These are phyloP conservation scores for Athetis lepigone DNA, from an alignment of 2,888 invertebrate genomes.

Conservation along the genomic window DNA sequence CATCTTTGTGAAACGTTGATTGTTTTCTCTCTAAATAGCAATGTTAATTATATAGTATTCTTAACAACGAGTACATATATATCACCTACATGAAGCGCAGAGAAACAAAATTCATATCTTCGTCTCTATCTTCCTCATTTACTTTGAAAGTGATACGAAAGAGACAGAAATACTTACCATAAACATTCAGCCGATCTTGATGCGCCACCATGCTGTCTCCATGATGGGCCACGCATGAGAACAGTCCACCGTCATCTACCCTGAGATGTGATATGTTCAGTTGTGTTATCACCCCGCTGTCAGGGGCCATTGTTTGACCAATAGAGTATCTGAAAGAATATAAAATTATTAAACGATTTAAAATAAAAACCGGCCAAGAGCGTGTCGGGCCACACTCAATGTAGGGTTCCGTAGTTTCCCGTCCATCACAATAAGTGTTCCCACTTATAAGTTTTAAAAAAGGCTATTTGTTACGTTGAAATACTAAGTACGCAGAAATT, in stretches of 20 bases:
- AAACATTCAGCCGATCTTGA: constrained; percentile 87
- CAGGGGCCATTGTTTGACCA: constrained; percentile 81
- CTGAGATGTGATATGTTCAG: constrained; percentile 90
- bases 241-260: constrained; percentile 92
- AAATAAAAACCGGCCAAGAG: no score
- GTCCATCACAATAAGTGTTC: no score
- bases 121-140: background rate
- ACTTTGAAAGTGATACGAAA: background rate
- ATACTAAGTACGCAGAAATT: no score
- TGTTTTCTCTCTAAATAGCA: no score
- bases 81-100: background rate
- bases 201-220: constrained; percentile 78
- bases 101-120: background rate
- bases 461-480: no score
- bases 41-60: no score
- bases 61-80: no score
- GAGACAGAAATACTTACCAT: constrained; percentile 78
- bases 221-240: constrained; percentile 90
- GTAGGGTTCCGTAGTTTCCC: no score
- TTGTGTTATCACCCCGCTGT: constrained; percentile 80
- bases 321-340: constrained; percentile 77
- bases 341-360: no score
- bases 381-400: no score
- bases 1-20: no score
- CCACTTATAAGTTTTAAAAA: no score